A percentile compares a stretch with the other conserved stretches of the same genome.
These are phyloP conservation scores for Octopus bimaculoides DNA, from an alignment of 1,140 invertebrate genomes.

Conservation along the genomic window DNA sequence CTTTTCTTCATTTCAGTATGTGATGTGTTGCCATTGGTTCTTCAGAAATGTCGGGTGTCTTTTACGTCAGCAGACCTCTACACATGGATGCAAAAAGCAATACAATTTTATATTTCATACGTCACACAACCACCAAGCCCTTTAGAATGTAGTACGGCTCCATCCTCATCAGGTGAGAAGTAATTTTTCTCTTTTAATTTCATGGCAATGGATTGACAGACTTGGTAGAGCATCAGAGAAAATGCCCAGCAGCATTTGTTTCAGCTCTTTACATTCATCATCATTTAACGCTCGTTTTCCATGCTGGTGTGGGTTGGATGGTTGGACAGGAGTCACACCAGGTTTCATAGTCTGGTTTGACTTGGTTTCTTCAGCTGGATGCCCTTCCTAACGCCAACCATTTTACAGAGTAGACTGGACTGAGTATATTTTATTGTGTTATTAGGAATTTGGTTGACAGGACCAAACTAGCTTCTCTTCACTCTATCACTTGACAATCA, in stretches of 20 bases:
- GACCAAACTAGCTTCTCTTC: no score
- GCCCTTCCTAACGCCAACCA: no score
- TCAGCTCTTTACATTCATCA: not conserved
- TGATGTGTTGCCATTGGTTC: conserved; percentile 73
- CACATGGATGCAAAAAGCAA: conserved; percentile 64
- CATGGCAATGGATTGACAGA: no score
- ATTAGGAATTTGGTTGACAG: no score
- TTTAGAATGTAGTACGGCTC: not conserved
- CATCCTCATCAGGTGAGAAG: not conserved
- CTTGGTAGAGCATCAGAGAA: no score
- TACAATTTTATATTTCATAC: conserved; percentile 62
- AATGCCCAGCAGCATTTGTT: not conserved
- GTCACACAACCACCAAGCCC: conserved; percentile 40
- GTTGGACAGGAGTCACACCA: not conserved
- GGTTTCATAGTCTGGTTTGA: no score
- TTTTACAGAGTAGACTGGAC: no score
- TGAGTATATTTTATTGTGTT: no score
- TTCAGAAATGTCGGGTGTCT: conserved; percentile 59
- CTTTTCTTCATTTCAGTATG: conserved; percentile 59
- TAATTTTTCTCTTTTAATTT: not conserved
- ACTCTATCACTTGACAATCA: no score
- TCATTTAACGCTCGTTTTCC: not conserved
- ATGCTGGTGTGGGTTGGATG: not conserved
- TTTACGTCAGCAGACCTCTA: conserved; percentile 68
- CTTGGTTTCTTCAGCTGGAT: no score